Evolutionary conservation across 2,113 vertebrate genomes (phyloP), one percentile per base, ranked within the genome.

Genomic region (Oplegnathus fasciatus): DNA sequence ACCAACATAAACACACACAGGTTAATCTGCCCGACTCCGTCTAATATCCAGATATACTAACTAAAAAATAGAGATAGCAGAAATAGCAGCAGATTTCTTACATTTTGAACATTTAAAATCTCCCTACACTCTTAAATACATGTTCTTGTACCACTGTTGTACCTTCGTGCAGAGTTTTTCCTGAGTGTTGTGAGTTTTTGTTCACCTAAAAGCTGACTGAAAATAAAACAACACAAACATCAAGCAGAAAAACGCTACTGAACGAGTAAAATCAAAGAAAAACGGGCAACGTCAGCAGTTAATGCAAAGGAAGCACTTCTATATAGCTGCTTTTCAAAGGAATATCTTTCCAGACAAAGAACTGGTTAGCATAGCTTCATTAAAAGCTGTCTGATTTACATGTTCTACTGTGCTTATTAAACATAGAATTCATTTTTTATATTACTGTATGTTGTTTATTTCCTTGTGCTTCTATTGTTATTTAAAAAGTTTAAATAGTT

Each of bases 21-120:
- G 84, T 88, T 81, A 82, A 91, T 85, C 79, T 71, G 65, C 62
- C 11, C 30, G 3, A 73, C 76, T 81, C 28, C 20, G 20, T 40
- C 65, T 86, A 86, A 88, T 80, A 88, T 73, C 44, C 69, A 70
- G 34, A 77, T 37, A 72, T 5, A 24, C 44, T 73, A 10, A 0
- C 46, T 32, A 4, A 58, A 60, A 66, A n/a, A n/a, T n/a, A n/a
- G n/a, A n/a, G n/a, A n/a, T n/a, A n/a, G 64, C 55, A 9, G 42
- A 50, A 61, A 24, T 6, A 57, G 18, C 37, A 26, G 64, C 26
- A 1, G 0, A 9, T 17, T n/a, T 54, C 13, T 17, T 30, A 17
- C 0, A 24, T 60, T 30, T 14, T 30, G 14, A 3, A 3, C n/a
- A 14, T 32, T 58, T 26, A 2, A 40, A 26, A 18, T 26, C 1